These are phyloP conservation scores for Rafetus swinhoei DNA, from an alignment of 2,113 vertebrate genomes.

Conservation along the genomic window DNA sequence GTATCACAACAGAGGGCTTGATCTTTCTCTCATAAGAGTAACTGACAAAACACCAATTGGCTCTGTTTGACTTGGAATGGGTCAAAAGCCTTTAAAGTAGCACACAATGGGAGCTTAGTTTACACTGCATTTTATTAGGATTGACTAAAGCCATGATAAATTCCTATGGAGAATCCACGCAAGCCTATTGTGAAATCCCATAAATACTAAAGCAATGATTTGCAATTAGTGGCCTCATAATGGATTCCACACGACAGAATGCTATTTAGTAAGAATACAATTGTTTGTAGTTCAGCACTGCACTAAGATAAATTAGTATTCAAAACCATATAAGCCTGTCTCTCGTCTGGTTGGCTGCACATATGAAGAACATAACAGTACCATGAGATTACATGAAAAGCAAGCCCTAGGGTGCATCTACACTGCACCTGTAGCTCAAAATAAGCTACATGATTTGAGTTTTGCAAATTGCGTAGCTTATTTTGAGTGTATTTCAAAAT, in stretches of 20 bases:
- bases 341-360: not conserved
- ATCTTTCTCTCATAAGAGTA: not conserved
- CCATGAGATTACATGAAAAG: conserved; percentile 8
- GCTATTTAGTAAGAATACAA: conserved; percentile 50
- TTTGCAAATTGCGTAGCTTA: too few relatives aligned
- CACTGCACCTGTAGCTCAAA: too few relatives aligned
- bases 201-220: conserved; percentile 69
- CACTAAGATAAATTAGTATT: conserved; percentile 46
- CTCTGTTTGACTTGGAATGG: not conserved
- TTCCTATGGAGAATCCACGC: conserved; percentile 5
- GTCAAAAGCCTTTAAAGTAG: not conserved
- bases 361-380: not conserved
- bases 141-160: conserved; percentile 33
- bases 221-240: conserved; percentile 57
- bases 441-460: too few relatives aligned
- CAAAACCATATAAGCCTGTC: conserved; percentile 61
- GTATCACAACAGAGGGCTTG: not conserved
- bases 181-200: conserved; percentile 37
- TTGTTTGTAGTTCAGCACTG: conserved; percentile 52
- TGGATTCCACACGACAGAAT: conserved; percentile 49
- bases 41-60: not conserved
- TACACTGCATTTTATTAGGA: conserved; percentile 16
- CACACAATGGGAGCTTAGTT: not conserved
- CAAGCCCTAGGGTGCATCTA: not conserved
- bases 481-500: too few relatives aligned